Conservation (phyloP, 2,797 vertebrate genomes). For the Bufotes viridis region DNA sequence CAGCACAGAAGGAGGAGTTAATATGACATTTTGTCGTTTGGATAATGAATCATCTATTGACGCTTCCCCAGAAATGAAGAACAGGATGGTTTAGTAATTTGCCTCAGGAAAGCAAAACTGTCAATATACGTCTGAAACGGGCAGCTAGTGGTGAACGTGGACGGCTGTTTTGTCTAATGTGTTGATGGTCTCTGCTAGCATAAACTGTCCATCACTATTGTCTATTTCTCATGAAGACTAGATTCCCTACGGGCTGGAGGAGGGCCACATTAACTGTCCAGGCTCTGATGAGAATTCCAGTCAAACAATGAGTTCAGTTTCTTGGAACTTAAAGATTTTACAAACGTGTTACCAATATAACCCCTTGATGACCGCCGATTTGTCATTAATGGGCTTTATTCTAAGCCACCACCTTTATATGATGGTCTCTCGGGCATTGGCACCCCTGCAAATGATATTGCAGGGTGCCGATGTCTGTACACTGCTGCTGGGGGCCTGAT, state of each 20-base stretch:
- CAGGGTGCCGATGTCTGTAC: no score
- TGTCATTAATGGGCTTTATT: no score
- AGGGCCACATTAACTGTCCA: constrained; percentile 54
- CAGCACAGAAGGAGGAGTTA: constrained; percentile 58
- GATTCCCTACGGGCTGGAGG: constrained; percentile 43
- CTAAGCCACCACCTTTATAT: no score
- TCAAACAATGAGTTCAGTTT: constrained; percentile 14
- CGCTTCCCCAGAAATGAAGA: constrained; percentile 52
- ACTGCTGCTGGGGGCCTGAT: no score
- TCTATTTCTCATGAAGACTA: constrained; percentile 59
- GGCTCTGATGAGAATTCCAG: constrained; percentile 28
- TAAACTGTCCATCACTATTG: constrained; percentile 59
- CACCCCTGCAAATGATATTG: no score
- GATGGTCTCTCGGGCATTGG: no score
- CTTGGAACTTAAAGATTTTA: constrained; percentile 23
- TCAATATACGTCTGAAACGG: constrained; percentile 60
- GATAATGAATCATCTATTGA: constrained; percentile 62
- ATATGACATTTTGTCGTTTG: constrained; percentile 58
- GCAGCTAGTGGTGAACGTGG: constrained; percentile 55
- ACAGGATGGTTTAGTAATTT: constrained; percentile 59
- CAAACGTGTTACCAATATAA: background rate
- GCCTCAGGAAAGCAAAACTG: constrained; percentile 58
- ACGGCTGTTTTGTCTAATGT: constrained; percentile 58
- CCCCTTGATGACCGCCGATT: no score
- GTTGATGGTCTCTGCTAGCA: constrained; percentile 58